These are phyloP conservation scores for Pinna nobilis DNA, from an alignment of 1,140 invertebrate genomes.

Conservation along the genomic window DNA sequence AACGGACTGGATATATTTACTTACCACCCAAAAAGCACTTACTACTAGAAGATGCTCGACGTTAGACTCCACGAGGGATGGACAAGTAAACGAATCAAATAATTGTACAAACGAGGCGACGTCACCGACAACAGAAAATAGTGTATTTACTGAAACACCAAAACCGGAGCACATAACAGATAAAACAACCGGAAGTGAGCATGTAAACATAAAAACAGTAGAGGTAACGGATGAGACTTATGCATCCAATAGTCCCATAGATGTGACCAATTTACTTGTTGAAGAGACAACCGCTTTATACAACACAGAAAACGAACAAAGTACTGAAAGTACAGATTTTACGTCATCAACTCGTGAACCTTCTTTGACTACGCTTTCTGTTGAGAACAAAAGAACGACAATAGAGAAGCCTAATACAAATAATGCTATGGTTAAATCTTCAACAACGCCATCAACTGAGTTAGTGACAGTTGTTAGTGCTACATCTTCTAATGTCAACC, in stretches of 20 bases:
- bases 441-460: neutral
- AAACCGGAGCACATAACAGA: neutral
- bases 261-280: neutral
- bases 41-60: neutral
- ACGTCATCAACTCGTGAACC: neutral
- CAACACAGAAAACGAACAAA: neutral
- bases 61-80: neutral
- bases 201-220: neutral
- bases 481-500: too few relatives aligned
- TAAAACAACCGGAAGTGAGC: neutral
- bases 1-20: neutral
- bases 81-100: neutral
- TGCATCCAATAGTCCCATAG: neutral
- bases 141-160: neutral
- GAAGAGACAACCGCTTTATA: neutral
- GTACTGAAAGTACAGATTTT: neutral
- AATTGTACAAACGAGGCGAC: neutral
- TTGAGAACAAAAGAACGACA: neutral
- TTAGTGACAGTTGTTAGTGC: too few relatives aligned
- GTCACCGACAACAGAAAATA: neutral
- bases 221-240: neutral
- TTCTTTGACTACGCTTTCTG: neutral
- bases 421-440: neutral
- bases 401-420: neutral
- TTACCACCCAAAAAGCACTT: neutral